phyloP scores from a whole-genome alignment of 2,797 vertebrate species.

The Poecilia picta region DNA sequence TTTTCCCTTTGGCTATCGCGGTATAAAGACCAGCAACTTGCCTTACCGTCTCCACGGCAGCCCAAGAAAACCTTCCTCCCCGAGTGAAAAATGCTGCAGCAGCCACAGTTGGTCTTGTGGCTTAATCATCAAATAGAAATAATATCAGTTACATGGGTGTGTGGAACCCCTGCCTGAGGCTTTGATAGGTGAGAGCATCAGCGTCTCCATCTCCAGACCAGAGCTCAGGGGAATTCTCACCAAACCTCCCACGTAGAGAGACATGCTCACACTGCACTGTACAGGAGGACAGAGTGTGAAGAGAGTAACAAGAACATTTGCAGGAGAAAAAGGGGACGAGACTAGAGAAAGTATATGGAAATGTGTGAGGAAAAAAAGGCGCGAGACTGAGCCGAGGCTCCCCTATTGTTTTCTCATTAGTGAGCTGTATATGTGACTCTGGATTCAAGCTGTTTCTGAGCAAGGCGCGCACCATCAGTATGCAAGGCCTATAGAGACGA shows the following conservation, averaged over 20 bases:
- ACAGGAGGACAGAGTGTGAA: conserved; percentile 31
- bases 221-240: conserved; percentile 70
- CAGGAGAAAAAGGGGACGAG: conserved; percentile 40
- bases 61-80: conserved; percentile 15
- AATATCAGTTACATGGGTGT: conserved; percentile 79
- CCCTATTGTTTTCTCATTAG: conserved; percentile 79
- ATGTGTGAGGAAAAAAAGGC: conserved; percentile 63
- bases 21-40: background rate
- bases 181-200: conserved; percentile 81
- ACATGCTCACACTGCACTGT: conserved; percentile 31
- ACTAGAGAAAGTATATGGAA: conserved; percentile 57
- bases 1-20: background rate
- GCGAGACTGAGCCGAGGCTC: conserved; percentile 59
- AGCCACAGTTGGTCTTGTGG: conserved; percentile 51
- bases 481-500: conserved; percentile 61
- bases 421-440: conserved; percentile 65
- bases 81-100: conserved; percentile 14
- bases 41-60: conserved; percentile 14
- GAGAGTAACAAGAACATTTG: conserved; percentile 42
- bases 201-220: conserved; percentile 69
- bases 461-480: conserved; percentile 62
- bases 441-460: conserved; percentile 68
- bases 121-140: conserved; percentile 70
- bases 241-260: conserved; percentile 52
- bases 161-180: conserved; percentile 75